phyloP scores from a whole-genome alignment of 2,113 vertebrate genomes.

The Dicerorhinus sumatrensis region DNA sequence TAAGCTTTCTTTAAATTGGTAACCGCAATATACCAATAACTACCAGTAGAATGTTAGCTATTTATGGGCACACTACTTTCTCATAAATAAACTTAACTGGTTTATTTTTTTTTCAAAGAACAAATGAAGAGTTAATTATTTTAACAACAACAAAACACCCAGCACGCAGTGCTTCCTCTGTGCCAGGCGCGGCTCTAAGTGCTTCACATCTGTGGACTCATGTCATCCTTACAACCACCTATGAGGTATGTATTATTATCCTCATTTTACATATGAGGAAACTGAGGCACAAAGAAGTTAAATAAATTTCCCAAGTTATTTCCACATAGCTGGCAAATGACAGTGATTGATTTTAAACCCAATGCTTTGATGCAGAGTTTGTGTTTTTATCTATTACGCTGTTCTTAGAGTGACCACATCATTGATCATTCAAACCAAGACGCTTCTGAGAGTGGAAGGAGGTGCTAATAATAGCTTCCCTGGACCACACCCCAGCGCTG shows the following conservation, averaged over 20 bases:
- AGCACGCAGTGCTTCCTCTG: neutral
- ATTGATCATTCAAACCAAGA: slow-evolving; percentile 40
- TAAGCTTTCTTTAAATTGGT: neutral
- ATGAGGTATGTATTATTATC: neutral
- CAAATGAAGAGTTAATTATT: neutral
- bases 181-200: neutral
- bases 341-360: neutral
- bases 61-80: neutral
- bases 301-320: neutral
- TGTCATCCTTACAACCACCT: neutral
- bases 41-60: neutral
- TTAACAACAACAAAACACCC: neutral
- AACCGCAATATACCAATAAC: neutral
- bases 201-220: neutral
- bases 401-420: neutral
- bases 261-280: neutral
- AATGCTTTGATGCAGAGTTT: neutral
- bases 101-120: neutral
- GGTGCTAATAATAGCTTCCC: neutral
- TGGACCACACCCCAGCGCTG: neutral
- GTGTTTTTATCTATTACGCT: neutral
- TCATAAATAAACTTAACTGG: neutral
- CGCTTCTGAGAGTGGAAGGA: neutral
- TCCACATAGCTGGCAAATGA: neutral
- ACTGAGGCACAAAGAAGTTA: neutral